Evolutionary conservation across 2,797 vertebrate species (phyloP), one percentile per base, ranked within the genome.

Genomic region (Coccyzus lansbergi): DNA sequence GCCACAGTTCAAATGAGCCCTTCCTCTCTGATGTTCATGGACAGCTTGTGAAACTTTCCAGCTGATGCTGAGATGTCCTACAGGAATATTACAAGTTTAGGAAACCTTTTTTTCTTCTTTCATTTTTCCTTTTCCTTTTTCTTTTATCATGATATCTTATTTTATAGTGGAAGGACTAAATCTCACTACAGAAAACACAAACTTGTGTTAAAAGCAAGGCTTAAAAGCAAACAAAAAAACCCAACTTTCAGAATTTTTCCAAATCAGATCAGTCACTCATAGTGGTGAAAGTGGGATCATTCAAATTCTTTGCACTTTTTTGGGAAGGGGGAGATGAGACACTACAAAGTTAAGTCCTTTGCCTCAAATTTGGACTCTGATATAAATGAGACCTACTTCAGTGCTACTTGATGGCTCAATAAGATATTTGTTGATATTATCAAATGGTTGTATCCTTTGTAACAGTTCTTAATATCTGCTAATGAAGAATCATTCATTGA

Each of bases 1-100:
- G 49, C 74, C 68, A 72, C 55, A 58, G 75, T 49, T 79, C 44
- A 91, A 91, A 82, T 62, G 44, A 90, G 52, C 33, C 42, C 93
- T 63, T 78, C 24, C 60, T 74, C 76, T 95, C 93, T 91, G 81
- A 90, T 89, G 65, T 93, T 94, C 91, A 59, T 0, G 1, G 44
- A 89, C 33, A 85, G 93, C 71, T 91, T 95, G 68, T 93, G 91
- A 96, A 93, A 56, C 81, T 95, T 96, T 94, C 93, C 96, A 97
- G 90, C 76, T 92, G 53, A 95, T 95, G 64, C 78, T 4, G 67
- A 71, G 79, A 55, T 95, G 16, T 89, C 86, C 24, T 87, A 40
- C 72, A 89, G 71, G 94, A 90, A 94, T 90, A 75, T 18, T 64
- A 36, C 28, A 62, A 70, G 52, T 71, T 88, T 86, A 85, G 75